Evolutionary conservation across 2,113 vertebrate species (phyloP).

Genomic region (Ceyx cyanopectus): DNA sequence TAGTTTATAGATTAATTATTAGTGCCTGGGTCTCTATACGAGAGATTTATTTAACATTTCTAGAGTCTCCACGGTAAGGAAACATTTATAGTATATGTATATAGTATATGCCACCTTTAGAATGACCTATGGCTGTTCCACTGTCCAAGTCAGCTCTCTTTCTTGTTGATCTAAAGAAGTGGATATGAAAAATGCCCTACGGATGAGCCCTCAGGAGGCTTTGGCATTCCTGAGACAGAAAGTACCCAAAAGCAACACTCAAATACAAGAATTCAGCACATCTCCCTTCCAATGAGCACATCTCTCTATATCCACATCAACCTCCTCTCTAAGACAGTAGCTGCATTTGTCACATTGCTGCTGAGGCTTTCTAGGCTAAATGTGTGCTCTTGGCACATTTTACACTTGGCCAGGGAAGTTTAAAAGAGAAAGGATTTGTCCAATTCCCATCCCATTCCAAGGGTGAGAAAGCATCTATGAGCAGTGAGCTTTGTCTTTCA

Average conservation of each 20-base stretch:
- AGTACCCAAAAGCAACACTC: neutral
- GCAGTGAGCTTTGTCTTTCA: neutral
- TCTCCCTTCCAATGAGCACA: neutral
- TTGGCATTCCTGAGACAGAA: neutral
- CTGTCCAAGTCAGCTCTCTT: neutral
- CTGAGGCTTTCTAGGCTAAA: neutral
- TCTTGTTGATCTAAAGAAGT: neutral
- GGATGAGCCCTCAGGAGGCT: neutral
- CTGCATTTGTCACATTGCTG: fast-evolving
- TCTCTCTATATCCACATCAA: neutral
- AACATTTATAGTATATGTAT: neutral
- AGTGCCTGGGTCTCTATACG: neutral
- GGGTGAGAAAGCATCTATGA: neutral
- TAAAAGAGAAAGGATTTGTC: neutral
- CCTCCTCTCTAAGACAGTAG: neutral
- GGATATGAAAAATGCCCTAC: neutral
- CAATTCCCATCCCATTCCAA: neutral
- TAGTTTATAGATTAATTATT: neutral
- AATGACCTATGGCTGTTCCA: neutral
- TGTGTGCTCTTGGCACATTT: neutral
- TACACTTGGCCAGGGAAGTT: neutral
- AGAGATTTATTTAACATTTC: neutral
- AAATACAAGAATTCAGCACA: neutral
- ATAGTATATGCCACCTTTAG: neutral
- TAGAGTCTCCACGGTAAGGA: neutral